A percentile compares a stretch with the other conserved stretches of the same genome.
Evolutionary conservation across 2,797 vertebrate genomes (phyloP).

Genomic region (Anguilla anguilla): DNA sequence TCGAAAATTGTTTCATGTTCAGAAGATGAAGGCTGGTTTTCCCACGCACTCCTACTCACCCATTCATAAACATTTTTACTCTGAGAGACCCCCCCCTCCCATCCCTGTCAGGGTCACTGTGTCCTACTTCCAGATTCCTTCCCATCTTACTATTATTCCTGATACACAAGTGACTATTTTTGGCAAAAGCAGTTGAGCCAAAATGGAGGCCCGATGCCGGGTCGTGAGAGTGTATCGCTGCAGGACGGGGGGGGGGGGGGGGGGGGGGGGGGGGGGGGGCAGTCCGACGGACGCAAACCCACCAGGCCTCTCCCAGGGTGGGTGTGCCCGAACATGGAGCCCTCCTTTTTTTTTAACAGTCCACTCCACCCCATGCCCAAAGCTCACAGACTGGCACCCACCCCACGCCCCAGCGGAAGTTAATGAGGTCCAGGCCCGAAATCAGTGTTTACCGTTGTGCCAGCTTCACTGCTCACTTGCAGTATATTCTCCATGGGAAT

Average conservation of each 20-base stretch:
- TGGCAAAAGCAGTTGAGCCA: background rate
- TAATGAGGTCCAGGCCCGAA: constrained; percentile 22
- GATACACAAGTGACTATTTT: background rate
- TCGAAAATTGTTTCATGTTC: background rate
- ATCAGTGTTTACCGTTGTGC: constrained; percentile 20
- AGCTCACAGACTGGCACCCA: background rate
- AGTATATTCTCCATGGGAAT: background rate
- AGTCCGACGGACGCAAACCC: background rate
- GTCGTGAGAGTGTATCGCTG: background rate
- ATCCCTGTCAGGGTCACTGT: background rate
- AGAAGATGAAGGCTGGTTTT: background rate
- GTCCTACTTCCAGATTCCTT: background rate
- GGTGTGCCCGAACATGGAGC: no score
- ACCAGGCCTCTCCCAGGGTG: background rate
- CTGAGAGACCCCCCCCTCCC: background rate
- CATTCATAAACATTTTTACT: background rate
- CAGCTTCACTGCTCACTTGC: background rate
- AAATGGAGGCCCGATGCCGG: background rate
- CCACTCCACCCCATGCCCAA: background rate
- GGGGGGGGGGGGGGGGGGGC: no score
- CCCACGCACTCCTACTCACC: background rate
- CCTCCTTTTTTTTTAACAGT: background rate
- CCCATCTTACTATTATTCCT: background rate
- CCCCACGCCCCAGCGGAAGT: constrained; percentile 19
- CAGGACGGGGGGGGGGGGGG: background rate